Base-by-base conservation (phyloP, 2,888 invertebrate species). In the Amphipyra berbera region DNA sequence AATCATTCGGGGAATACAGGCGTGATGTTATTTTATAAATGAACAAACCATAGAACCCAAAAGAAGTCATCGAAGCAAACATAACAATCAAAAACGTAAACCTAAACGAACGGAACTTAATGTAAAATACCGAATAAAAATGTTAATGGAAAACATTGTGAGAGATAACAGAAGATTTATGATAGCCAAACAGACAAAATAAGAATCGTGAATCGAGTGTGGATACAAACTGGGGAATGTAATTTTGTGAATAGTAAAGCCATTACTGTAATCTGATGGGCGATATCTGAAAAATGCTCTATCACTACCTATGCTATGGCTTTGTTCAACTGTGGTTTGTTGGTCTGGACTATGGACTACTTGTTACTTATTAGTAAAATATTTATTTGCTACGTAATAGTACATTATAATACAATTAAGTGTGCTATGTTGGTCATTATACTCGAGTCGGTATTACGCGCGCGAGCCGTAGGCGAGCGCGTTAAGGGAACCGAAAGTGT, bases 121-220 rank as follows among this genome's bases (percentile, higher is more conserved):
- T 58, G 63, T 72, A 76, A 76, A 80, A 77, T 72, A 61, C 65
- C 49, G 66, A 74, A 73, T 79, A 76, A 78, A 79, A 84, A 84
- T 73, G 73, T 61, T 82, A 85, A 86, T 85, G 84, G 79, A 79
- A 84, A 83, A 72, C 74, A 70, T 69, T 70, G 72, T 74, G 64
- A 61, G 67, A 83, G 84, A 86, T 86, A 86, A 82, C 81, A 72
- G 48, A 76, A 83, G 83, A 86, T 87, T 87, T 84, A 85, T 83
- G 79, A 79, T 75, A 76, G 60, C 72, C 68, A 78, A 85, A 83
- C 78, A 78, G 77, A 74, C 75, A 68, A 82, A 84, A 83, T 78
- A 80, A 82, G 77, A 81, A 79, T 72, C 49, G 59, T 74, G 49
- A 65, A 77, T 75, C 62, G 69, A 73, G 64, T 75, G 60, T 59